Evolutionary conservation across 2,797 vertebrate genomes (phyloP).

Genomic region (Rhynchonycteris naso): DNA sequence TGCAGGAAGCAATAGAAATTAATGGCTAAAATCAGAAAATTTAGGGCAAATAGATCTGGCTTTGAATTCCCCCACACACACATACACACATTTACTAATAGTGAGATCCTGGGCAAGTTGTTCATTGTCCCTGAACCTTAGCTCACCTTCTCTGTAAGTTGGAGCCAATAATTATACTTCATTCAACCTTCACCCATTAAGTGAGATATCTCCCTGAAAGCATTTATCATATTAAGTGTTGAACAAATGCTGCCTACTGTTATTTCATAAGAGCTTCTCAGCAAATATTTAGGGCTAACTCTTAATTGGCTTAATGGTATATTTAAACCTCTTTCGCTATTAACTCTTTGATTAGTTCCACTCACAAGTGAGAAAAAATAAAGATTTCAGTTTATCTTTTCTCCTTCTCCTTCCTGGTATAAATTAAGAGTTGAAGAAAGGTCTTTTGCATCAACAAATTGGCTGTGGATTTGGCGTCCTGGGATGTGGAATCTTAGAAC

Average conservation of each 20-base stretch:
- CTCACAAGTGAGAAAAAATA: neutral
- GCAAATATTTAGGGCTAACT: conserved; percentile 24
- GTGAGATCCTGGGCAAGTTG: neutral
- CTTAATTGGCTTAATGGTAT: neutral
- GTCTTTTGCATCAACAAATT: neutral
- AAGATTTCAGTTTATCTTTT: conserved; percentile 5
- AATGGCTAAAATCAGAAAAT: neutral
- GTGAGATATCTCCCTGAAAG: neutral
- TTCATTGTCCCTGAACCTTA: neutral
- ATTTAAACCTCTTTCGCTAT: neutral
- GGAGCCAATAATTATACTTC: neutral
- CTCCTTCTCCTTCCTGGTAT: neutral
- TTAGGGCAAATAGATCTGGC: neutral
- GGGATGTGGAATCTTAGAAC: neutral
- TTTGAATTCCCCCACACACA: neutral
- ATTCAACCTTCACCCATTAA: neutral
- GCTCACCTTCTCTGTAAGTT: neutral
- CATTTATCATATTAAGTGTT: neutral
- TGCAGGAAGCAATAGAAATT: neutral
- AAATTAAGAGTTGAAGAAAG: neutral
- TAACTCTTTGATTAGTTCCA: neutral
- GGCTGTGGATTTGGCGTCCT: neutral
- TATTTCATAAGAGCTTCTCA: neutral
- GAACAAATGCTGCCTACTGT: neutral
- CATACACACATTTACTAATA: neutral